Evolutionary conservation across 2,888 invertebrate genomes (phyloP), one percentile per base, ranked within the genome.

Genomic region (Lasioglossum zephyrum): DNA sequence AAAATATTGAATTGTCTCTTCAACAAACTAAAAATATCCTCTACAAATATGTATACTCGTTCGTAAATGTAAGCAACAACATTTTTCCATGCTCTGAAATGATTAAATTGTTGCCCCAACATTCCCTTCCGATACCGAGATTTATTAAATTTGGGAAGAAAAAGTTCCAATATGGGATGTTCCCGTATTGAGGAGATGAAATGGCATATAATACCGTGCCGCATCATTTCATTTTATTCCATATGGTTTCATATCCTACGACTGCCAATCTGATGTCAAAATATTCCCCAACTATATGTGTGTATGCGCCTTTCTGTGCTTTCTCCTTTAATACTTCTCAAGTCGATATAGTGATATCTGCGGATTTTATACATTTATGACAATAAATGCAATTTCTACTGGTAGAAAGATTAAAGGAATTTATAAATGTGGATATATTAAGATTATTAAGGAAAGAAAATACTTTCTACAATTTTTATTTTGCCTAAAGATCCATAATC

Each of bases 141-240:
- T 66, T 31, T 66, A 69, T 69, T 69, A 39, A 39, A 39, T 39
- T 69, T 69, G 11, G 39, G 39, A 36, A n/a, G 39, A 1, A 60
- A 39, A 79, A 60, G 69, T 79, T 77, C 84, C 85, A 79, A 85
- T 85, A 85, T 60, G 39, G 66, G 76, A 84, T 76, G 83, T 79
- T 69, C 69, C 36, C 53, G 36, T 18, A 16, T 49, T 31, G n/a
- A 75, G 63, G 31, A 63, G 66, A 77, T 53, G 39, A 26, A 57
- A 79, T 31, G 13, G 39, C 22, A 22, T n/a, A 47, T 81, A 75
- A 82, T 81, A 81, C 70, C 60, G n/a, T n/a, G 31, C 18, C 41
- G 22, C 57, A 70, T 39, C 74, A 18, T 76, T 72, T 83, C 83
- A n/a, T 83, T 76, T 44, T 53, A n/a, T 73, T 36, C 57, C 16